A percentile compares a stretch with the other conserved stretches of the same genome.
These are phyloP conservation scores for Stratiomys singularior DNA, from an alignment of 2,888 invertebrate species.

Conservation along the genomic window DNA sequence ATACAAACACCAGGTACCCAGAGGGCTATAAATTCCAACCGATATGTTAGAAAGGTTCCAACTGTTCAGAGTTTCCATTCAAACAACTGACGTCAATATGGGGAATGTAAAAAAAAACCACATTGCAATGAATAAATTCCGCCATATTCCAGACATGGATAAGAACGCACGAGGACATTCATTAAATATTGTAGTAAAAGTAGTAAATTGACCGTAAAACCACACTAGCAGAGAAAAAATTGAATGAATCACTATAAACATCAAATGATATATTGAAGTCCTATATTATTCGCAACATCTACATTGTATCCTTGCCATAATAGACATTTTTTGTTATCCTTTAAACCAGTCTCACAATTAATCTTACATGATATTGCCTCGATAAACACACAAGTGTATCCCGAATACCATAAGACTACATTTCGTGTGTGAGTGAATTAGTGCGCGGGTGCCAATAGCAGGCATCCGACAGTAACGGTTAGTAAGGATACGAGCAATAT, in stretches of 20 bases:
- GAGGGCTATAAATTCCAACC: too few species aligned
- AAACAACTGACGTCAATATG: too few species aligned
- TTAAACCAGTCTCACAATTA: slow-evolving; percentile 24
- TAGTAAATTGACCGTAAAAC: slow-evolving; percentile 27
- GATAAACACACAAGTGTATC: slow-evolving; percentile 20
- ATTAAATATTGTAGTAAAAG: background rate
- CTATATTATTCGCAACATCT: slow-evolving; percentile 24
- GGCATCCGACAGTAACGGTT: slow-evolving; percentile 14
- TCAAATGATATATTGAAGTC: slow-evolving; percentile 33
- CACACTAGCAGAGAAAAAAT: slow-evolving; percentile 20
- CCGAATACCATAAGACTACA: background rate
- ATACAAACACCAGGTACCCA: too few species aligned
- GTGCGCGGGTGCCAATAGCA: slow-evolving; percentile 42
- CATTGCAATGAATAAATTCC: too few species aligned
- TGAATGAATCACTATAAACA: slow-evolving; percentile 28
- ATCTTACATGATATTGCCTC: slow-evolving; percentile 21
- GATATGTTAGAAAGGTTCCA: too few species aligned
- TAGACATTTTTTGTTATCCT: slow-evolving; percentile 18
- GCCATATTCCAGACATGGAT: background rate
- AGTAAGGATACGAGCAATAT: background rate
- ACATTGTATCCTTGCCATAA: slow-evolving; percentile 14
- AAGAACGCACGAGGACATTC: background rate
- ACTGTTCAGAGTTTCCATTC: too few species aligned
- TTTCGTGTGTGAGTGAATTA: slow-evolving; percentile 24
- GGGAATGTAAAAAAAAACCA: too few species aligned